These are phyloP conservation scores for Thripadectes ignobilis DNA, from an alignment of 2,797 vertebrate genomes.

Conservation along the genomic window DNA sequence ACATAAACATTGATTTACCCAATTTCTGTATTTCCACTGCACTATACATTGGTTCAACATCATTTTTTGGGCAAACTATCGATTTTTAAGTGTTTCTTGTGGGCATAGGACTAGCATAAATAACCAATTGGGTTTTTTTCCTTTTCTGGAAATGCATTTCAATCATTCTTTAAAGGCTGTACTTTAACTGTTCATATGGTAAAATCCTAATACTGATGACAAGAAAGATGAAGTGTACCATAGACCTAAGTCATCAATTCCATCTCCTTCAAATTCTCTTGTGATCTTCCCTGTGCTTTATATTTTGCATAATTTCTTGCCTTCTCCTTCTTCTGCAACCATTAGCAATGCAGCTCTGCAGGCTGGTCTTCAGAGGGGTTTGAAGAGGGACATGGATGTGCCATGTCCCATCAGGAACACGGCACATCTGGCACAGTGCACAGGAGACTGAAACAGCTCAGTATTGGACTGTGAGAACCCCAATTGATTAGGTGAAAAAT, in stretches of 20 bases:
- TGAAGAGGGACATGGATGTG: background rate
- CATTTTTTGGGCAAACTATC: background rate
- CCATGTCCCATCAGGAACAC: too few species aligned
- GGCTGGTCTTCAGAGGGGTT: background rate
- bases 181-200: background rate
- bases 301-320: background rate
- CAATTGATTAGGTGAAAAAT: background rate
- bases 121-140: background rate
- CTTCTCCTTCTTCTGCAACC: background rate
- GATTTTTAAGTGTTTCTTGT: background rate
- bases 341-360: background rate
- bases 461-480: background rate
- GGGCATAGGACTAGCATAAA: background rate
- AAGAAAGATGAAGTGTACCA: background rate
- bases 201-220: background rate
- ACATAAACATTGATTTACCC: background rate
- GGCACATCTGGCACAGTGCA: fast-evolving
- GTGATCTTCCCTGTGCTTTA: background rate
- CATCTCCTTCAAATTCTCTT: background rate
- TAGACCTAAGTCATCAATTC: background rate
- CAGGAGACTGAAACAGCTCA: background rate
- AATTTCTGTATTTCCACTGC: background rate
- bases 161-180: background rate
- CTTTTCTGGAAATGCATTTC: background rate
- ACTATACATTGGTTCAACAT: background rate